Evolutionary conservation across 2,888 invertebrate genomes (phyloP).

Genomic region (Cephus spinipes): DNA sequence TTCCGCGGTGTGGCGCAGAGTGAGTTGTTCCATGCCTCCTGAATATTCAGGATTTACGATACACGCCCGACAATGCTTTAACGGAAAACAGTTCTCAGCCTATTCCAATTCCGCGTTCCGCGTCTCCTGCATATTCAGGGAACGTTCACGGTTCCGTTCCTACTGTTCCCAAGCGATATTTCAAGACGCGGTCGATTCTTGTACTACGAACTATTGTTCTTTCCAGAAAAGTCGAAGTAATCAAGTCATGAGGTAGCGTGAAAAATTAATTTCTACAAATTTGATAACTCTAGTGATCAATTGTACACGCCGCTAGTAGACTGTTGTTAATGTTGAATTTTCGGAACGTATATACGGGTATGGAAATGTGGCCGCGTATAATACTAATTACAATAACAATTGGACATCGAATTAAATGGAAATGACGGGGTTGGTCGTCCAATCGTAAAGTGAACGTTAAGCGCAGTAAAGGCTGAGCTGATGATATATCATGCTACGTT

Average conservation of each 20-base stretch:
- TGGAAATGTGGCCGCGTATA: background rate
- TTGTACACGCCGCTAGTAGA: background rate
- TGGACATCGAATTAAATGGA: background rate
- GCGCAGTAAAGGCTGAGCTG: background rate
- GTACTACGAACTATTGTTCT: background rate
- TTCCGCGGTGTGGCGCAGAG: background rate
- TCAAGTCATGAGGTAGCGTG: background rate
- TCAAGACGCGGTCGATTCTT: background rate
- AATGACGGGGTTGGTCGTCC: background rate
- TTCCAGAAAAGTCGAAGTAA: background rate
- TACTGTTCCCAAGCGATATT: background rate
- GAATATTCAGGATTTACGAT: background rate
- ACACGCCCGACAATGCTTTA: background rate
- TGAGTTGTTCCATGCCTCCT: background rate
- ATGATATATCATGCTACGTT: background rate
- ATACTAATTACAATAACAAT: background rate
- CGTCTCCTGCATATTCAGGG: background rate
- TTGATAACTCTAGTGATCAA: background rate
- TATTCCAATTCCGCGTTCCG: background rate
- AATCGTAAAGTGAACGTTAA: background rate
- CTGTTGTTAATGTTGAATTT: background rate
- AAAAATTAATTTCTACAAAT: background rate
- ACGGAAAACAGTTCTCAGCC: background rate
- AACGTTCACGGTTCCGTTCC: background rate
- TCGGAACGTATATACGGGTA: background rate